Evolutionary conservation across 92 coral and sea anemone genomes (phyloP).

Genomic region (Galaxea fascicularis): DNA sequence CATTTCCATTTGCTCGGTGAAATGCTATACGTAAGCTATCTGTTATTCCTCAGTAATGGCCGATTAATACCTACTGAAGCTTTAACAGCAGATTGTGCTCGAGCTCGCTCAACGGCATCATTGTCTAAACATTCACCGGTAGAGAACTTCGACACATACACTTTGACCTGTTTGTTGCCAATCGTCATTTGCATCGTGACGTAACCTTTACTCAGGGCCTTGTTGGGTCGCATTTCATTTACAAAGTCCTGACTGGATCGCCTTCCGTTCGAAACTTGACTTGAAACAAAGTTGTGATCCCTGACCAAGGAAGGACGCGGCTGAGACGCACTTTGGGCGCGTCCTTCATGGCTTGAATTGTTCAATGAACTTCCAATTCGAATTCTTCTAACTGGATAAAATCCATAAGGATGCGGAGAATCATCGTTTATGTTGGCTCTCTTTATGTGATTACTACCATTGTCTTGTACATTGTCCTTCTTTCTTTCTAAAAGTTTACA

Average conservation of each 20-base stretch:
- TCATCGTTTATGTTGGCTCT: not conserved
- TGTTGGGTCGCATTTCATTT: constrained; percentile 66
- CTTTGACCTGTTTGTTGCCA: constrained; percentile 75
- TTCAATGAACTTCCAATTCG: not conserved
- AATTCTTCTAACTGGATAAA: not conserved
- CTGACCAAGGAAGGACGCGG: not conserved
- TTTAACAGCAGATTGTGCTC: constrained; percentile 26
- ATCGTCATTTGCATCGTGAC: constrained; percentile 91
- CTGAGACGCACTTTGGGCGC: constrained; percentile 19
- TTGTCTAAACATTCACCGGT: constrained; percentile 51
- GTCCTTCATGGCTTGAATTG: not conserved
- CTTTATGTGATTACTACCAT: not conserved
- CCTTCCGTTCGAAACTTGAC: constrained; percentile 13
- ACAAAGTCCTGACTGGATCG: constrained; percentile 37
- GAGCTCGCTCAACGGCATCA: constrained; percentile 64
- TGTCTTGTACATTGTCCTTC: not conserved
- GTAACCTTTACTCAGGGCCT: constrained; percentile 68
- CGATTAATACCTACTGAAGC: not conserved
- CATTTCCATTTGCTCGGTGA: too few species aligned
- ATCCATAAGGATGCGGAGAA: not conserved
- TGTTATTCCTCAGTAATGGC: not conserved
- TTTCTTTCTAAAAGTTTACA: constrained; percentile 18
- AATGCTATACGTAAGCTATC: not conserved
- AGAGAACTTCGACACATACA: constrained; percentile 80
- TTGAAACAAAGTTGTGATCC: not conserved